Conservation (phyloP, 2,888 invertebrate species). For the Melipona beecheii region DNA sequence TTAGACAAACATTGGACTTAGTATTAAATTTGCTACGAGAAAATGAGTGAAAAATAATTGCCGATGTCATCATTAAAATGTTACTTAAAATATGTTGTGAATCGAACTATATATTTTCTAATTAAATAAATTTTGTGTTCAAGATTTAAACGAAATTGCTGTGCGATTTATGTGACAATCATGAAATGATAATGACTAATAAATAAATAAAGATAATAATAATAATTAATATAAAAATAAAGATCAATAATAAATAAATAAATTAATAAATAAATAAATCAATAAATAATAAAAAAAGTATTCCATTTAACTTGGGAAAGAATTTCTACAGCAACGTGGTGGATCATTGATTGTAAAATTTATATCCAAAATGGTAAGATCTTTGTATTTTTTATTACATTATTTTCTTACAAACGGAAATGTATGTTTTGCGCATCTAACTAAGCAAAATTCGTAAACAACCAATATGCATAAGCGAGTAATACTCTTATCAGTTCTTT, state of each 20-base stretch:
- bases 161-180: neutral
- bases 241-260: neutral
- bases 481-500: neutral
- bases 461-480: neutral
- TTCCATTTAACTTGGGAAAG: neutral
- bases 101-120: neutral
- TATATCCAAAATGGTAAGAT: conserved; percentile 34
- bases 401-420: neutral
- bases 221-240: neutral
- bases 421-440: neutral
- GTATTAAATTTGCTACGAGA: neutral
- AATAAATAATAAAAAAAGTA: neutral
- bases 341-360: neutral
- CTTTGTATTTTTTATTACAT: no score
- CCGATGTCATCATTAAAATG: neutral
- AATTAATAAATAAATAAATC: neutral
- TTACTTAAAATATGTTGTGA: neutral
- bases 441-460: neutral
- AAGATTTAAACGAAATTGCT: neutral
- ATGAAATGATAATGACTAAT: neutral
- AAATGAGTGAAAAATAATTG: neutral
- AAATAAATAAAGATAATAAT: neutral
- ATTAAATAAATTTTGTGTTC: neutral
- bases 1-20: no score
- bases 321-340: neutral